phyloP scores from a whole-genome alignment of 2,888 invertebrate genomes.

The Calameuta filiformis region DNA sequence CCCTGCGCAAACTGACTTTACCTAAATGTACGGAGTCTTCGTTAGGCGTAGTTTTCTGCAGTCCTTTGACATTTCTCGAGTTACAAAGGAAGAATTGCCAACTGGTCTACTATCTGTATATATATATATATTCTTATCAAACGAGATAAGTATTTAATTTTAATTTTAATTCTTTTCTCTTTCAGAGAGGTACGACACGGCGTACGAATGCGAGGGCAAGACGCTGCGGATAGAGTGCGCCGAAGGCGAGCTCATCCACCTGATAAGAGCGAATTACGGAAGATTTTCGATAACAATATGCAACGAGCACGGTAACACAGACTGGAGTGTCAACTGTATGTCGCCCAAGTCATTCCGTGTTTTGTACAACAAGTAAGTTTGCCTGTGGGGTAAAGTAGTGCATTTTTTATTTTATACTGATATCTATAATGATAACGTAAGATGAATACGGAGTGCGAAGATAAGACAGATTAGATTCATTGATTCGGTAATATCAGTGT shows the following conservation, averaged over 20 bases:
- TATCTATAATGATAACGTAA: no score
- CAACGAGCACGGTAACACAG: conserved; percentile 95
- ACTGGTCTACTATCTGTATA: no score
- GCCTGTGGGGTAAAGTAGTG: no score
- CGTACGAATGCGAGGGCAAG: conserved; percentile 95
- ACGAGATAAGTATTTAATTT: neutral
- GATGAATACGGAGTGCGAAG: no score
- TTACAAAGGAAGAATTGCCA: neutral
- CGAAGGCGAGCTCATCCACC: conserved; percentile 88
- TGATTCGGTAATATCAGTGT: no score
- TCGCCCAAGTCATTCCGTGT: conserved; percentile 88
- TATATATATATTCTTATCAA: no score
- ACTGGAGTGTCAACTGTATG: conserved; percentile 97
- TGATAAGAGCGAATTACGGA: conserved; percentile 95
- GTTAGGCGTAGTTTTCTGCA: neutral
- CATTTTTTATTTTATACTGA: no score
- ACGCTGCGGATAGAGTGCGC: conserved; percentile 89
- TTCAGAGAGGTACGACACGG: conserved; percentile 89
- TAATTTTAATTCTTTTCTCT: conserved; percentile 48
- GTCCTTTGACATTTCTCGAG: neutral
- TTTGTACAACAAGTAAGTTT: conserved; percentile 84
- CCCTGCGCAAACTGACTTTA: conserved; percentile 14
- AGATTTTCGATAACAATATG: conserved; percentile 95
- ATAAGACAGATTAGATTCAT: no score
- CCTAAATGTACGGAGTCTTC: conserved; percentile 18